Evolutionary conservation across 1,140 invertebrate species (phyloP).

Genomic region (Hycleus phaleratus): DNA sequence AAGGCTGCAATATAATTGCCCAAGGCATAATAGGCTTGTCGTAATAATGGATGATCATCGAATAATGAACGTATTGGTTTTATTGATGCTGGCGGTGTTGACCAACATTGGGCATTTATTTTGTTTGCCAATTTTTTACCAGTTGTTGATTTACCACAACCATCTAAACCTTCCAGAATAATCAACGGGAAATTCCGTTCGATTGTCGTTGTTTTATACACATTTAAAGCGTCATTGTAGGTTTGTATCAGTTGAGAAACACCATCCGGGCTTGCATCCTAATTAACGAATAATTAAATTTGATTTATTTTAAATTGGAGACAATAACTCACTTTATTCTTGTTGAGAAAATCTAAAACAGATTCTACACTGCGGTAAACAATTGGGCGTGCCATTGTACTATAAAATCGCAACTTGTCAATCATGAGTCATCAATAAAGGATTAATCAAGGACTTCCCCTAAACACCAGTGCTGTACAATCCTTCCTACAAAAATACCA

Average conservation of each 20-base stretch:
- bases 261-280: constrained; percentile 14
- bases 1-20: constrained; percentile 38
- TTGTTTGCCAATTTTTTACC: constrained; percentile 23
- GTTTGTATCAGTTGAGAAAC: constrained; percentile 20
- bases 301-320: neutral
- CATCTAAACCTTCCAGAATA: constrained; percentile 36
- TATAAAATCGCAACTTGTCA: neutral
- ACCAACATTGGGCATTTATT: constrained; percentile 20
- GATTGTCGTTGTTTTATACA: constrained; percentile 10
- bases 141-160: constrained; percentile 34
- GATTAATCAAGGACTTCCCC: too few species aligned
- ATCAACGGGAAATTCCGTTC: constrained; percentile 23
- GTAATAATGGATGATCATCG: constrained; percentile 26
- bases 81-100: constrained; percentile 31
- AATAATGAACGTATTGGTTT: constrained; percentile 25
- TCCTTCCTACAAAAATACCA: too few species aligned
- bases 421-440: too few species aligned
- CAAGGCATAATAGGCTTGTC: constrained; percentile 34
- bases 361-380: constrained; percentile 7
- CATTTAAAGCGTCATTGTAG: constrained; percentile 16
- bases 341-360: constrained; percentile 10
- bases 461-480: too few species aligned
- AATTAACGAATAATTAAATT: neutral
- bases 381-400: neutral
- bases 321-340: constrained; percentile 1